phyloP scores from a whole-genome alignment of 2,113 vertebrate species.

The Leuciscus idus region DNA sequence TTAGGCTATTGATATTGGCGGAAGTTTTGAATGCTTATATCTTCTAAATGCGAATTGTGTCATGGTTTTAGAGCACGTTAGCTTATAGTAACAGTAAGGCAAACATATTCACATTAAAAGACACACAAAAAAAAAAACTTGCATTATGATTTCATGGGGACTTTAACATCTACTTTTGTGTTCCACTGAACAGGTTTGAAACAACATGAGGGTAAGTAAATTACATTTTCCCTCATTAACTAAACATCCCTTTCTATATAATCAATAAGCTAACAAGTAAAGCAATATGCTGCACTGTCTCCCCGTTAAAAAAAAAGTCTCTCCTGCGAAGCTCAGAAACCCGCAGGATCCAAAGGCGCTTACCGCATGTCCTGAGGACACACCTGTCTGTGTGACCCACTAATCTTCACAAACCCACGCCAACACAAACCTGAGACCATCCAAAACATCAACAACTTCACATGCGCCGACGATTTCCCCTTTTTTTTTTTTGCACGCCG shows the following conservation, averaged over 20 bases:
- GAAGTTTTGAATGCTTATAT: too few relatives aligned
- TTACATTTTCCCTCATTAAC: neutral
- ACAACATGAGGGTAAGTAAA: neutral
- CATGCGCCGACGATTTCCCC: neutral
- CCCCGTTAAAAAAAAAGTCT: neutral
- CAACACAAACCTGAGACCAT: neutral
- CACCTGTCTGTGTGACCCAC: neutral
- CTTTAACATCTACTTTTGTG: neutral
- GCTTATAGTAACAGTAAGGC: too few relatives aligned
- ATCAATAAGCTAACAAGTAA: neutral
- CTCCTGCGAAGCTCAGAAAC: neutral
- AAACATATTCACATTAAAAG: too few relatives aligned
- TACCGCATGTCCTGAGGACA: neutral
- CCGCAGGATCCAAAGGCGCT: neutral
- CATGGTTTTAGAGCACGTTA: too few relatives aligned
- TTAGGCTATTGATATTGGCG: too few relatives aligned
- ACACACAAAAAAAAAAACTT: fast-evolving
- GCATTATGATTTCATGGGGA: too few relatives aligned
- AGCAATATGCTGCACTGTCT: neutral
- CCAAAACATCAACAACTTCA: neutral
- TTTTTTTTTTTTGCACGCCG: neutral
- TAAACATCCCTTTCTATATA: neutral
- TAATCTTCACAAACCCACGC: neutral
- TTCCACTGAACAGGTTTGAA: neutral
- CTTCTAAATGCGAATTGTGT: too few relatives aligned